A percentile compares a stretch with the other conserved stretches of the same genome.
phyloP scores from a whole-genome alignment of 2,888 invertebrate species.

The Pristionchus arcanus region DNA sequence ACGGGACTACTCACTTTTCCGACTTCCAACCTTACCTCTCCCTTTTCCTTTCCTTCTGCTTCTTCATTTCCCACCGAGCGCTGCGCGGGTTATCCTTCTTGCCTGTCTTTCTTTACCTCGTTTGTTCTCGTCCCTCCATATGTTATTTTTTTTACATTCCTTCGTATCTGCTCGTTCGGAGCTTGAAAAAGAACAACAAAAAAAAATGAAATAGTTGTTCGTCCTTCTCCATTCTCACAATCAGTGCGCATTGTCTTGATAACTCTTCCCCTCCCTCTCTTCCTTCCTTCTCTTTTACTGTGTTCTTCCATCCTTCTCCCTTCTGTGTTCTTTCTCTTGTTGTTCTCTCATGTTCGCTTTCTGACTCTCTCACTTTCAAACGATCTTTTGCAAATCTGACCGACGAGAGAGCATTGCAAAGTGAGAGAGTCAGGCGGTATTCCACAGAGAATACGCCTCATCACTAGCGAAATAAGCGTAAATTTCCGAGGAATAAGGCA shows the following conservation, averaged over 20 bases:
- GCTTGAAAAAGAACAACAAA: too few relatives aligned
- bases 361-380: not conserved
- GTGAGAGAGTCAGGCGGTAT: not conserved
- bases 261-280: not conserved
- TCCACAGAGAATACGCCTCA: not conserved
- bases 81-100: not conserved
- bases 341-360: not conserved
- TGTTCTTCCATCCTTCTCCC: not conserved
- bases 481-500: too few relatives aligned
- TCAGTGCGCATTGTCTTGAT: not conserved
- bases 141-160: too few relatives aligned
- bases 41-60: not conserved
- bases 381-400: not conserved
- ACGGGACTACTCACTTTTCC: not conserved
- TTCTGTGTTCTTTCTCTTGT: not conserved
- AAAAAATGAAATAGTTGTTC: too few relatives aligned
- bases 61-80: not conserved
- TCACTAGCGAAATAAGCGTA: too few relatives aligned
- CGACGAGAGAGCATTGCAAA: not conserved
- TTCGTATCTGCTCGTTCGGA: too few relatives aligned
- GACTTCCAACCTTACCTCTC: slow-evolving; percentile 23
- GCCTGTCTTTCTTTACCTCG: not conserved
- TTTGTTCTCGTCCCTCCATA: not conserved
- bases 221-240: not conserved
- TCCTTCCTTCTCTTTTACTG: not conserved